Percentiles rank a stretch among this genome's conserved stretches.
These are phyloP conservation scores for Dendroctonus ponderosae DNA, from an alignment of 1,140 invertebrate genomes.

Conservation along the genomic window DNA sequence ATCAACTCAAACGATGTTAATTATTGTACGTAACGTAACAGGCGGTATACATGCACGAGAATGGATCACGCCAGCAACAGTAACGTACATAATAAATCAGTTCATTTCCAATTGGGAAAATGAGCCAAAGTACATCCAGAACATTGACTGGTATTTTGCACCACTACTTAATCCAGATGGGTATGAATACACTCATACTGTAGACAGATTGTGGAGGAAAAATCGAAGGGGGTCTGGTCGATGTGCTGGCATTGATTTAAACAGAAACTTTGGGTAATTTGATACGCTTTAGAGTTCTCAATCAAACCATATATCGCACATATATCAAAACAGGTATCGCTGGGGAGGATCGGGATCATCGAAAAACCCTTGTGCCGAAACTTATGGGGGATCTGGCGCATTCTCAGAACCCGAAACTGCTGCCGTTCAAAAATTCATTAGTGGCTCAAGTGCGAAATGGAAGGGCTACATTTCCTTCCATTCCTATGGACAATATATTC, in stretches of 20 bases:
- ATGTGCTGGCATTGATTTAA: conserved; percentile 77
- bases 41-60: conserved; percentile 86
- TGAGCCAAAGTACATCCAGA: conserved; percentile 66
- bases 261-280: conserved; percentile 71
- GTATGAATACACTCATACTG: conserved; percentile 77
- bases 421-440: conserved; percentile 65
- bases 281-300: background rate
- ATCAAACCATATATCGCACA: background rate
- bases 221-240: conserved; percentile 62
- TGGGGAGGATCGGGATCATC: conserved; percentile 81
- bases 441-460: conserved; percentile 53
- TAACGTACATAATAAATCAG: conserved; percentile 79
- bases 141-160: conserved; percentile 81
- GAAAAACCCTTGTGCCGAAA: conserved; percentile 86
- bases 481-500: conserved; percentile 84
- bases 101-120: conserved; percentile 70
- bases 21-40: conserved; percentile 5
- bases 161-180: conserved; percentile 84
- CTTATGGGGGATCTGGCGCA: conserved; percentile 79
- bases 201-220: conserved; percentile 80
- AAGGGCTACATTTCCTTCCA: conserved; percentile 82
- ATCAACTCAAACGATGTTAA: background rate
- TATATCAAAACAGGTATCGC: conserved; percentile 57
- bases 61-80: conserved; percentile 87
- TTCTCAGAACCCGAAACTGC: conserved; percentile 92